phyloP scores from a whole-genome alignment of 2,797 vertebrate species.

The Pachyuromys duprasi region DNA sequence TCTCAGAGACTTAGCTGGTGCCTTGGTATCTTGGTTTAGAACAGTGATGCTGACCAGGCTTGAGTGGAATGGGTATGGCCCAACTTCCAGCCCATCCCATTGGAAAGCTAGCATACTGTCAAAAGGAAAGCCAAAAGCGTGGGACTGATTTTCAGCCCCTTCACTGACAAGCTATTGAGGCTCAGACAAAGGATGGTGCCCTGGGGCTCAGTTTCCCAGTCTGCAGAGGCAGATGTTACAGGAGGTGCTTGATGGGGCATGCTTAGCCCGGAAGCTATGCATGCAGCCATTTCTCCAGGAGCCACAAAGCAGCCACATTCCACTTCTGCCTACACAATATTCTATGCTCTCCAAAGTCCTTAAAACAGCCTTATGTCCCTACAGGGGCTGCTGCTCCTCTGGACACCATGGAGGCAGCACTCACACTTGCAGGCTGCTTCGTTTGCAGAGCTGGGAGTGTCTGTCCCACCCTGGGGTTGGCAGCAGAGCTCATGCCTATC shows the following conservation, averaged over 20 bases:
- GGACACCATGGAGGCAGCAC: rapidly evolving
- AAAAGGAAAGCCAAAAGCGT: background rate
- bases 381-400: background rate
- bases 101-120: background rate
- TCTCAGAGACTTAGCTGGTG: background rate
- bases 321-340: background rate
- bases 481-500: background rate
- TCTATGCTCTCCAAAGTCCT: background rate
- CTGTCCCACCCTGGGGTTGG: background rate
- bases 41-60: background rate
- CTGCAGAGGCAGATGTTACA: background rate
- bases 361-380: background rate
- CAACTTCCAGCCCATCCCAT: background rate
- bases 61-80: background rate
- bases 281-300: background rate
- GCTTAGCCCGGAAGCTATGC: too few species aligned
- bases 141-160: background rate
- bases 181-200: background rate
- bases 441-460: rapidly evolving
- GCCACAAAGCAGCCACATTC: background rate
- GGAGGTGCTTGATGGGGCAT: background rate
- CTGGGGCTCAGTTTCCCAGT: background rate
- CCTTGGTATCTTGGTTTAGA: background rate
- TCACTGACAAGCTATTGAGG: too few species aligned
- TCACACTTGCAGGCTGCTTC: background rate